These are phyloP conservation scores for Drosophila dives DNA, from an alignment of 2,888 invertebrate species.

Conservation along the genomic window DNA sequence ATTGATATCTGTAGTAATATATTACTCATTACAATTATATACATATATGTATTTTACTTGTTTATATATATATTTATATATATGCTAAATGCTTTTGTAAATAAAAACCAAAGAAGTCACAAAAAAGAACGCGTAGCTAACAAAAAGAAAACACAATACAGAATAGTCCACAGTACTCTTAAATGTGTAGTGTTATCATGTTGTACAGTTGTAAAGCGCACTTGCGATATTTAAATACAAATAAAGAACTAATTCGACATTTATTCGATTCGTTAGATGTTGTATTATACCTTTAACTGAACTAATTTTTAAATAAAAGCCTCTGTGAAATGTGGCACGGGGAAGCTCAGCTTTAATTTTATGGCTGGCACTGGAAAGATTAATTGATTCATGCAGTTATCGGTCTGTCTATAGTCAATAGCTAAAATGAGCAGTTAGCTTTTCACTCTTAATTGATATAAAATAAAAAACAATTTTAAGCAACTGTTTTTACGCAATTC, in stretches of 20 bases:
- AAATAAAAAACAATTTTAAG: neutral
- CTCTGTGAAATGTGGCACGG: too few species aligned
- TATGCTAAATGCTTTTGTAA: conserved; percentile 74
- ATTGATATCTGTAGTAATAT: conserved; percentile 51
- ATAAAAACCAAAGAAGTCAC: conserved; percentile 81
- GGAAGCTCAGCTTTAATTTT: too few species aligned
- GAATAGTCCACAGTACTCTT: conserved; percentile 54
- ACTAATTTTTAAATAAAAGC: neutral
- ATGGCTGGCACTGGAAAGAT: neutral
- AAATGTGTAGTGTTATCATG: conserved; percentile 49
- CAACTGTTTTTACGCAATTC: too few species aligned
- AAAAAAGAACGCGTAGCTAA: conserved; percentile 60
- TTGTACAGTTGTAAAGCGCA: conserved; percentile 68
- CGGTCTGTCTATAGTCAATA: neutral
- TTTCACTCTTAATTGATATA: too few species aligned
- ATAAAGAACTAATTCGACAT: conserved; percentile 45
- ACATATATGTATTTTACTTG: conserved; percentile 19
- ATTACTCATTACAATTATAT: conserved; percentile 40
- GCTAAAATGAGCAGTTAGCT: too few species aligned
- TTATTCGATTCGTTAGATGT: neutral
- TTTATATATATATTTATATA: conserved; percentile 42
- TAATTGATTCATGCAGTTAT: neutral
- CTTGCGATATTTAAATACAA: conserved; percentile 49
- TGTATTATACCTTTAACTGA: neutral
- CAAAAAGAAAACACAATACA: conserved; percentile 37